Evolutionary conservation across 2,797 vertebrate species (phyloP).

Genomic region (Perodicticus potto): DNA sequence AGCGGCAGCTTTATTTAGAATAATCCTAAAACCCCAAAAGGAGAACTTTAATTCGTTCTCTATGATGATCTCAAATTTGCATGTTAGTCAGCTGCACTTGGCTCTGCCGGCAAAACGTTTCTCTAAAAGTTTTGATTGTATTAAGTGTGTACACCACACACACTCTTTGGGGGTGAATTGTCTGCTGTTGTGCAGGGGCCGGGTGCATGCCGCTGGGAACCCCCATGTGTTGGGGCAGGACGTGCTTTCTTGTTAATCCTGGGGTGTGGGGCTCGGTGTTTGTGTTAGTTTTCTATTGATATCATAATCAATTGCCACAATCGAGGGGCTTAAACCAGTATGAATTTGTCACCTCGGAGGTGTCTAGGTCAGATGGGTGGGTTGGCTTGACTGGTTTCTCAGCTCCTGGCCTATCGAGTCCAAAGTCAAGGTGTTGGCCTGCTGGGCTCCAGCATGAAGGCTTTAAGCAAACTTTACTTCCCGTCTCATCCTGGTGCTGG

Average conservation of each 20-base stretch:
- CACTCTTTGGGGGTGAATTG: too few species aligned
- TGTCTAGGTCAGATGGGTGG: neutral
- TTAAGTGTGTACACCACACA: neutral
- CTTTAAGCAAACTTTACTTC: neutral
- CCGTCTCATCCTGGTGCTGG: rapidly evolving
- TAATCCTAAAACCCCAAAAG: neutral
- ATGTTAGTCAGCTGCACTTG: neutral
- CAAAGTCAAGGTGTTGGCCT: neutral
- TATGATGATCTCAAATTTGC: neutral
- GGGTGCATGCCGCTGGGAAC: too few species aligned
- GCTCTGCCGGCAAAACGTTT: conserved; percentile 14
- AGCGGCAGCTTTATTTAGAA: conserved; percentile 60
- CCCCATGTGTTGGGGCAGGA: neutral
- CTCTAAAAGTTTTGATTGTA: neutral
- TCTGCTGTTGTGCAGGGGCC: neutral
- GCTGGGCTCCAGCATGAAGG: neutral
- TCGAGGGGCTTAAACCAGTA: rapidly evolving
- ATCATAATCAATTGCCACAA: neutral
- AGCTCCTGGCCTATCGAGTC: neutral
- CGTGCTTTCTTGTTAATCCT: neutral
- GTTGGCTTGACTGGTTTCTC: neutral
- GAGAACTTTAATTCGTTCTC: neutral
- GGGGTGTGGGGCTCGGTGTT: neutral
- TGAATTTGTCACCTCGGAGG: neutral
- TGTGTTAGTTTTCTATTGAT: neutral